These are phyloP conservation scores for Holacanthella duospinosa DNA, from an alignment of 2,888 invertebrate genomes.

Conservation along the genomic window DNA sequence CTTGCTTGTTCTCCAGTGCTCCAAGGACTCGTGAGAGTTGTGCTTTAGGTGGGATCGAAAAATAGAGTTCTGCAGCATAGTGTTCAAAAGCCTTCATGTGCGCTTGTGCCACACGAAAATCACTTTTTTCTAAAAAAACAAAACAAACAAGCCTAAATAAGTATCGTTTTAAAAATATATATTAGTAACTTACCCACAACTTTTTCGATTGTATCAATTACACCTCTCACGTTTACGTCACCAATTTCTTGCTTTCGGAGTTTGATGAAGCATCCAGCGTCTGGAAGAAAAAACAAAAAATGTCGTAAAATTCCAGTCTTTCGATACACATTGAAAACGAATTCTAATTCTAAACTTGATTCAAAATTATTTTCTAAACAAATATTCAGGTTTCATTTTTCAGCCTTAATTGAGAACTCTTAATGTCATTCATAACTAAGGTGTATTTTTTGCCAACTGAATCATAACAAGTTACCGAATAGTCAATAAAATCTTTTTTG, in stretches of 20 bases:
- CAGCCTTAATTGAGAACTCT: not conserved
- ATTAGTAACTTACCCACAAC: not conserved
- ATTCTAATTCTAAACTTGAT: no score
- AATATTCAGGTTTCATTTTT: no score
- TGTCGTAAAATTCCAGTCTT: no score
- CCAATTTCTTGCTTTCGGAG: not conserved
- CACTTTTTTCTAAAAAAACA: no score
- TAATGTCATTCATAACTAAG: not conserved
- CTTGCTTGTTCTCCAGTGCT: not conserved
- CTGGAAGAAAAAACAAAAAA: slow-evolving; percentile 5
- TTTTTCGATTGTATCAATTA: not conserved
- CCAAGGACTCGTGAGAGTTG: not conserved
- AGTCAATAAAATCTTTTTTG: no score
- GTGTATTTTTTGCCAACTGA: no score
- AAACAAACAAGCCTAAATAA: no score
- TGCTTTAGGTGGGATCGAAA: not conserved
- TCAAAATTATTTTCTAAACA: no score
- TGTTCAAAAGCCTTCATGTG: not conserved
- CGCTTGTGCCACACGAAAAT: not conserved
- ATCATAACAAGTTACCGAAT: no score
- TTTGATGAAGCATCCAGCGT: slow-evolving; percentile 7
- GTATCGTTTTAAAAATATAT: no score
- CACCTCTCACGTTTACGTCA: not conserved
- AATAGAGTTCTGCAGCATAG: not conserved
- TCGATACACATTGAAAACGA: no score